These are phyloP conservation scores for Xanthorhoe designata DNA, from an alignment of 2,888 invertebrate species.

Conservation along the genomic window DNA sequence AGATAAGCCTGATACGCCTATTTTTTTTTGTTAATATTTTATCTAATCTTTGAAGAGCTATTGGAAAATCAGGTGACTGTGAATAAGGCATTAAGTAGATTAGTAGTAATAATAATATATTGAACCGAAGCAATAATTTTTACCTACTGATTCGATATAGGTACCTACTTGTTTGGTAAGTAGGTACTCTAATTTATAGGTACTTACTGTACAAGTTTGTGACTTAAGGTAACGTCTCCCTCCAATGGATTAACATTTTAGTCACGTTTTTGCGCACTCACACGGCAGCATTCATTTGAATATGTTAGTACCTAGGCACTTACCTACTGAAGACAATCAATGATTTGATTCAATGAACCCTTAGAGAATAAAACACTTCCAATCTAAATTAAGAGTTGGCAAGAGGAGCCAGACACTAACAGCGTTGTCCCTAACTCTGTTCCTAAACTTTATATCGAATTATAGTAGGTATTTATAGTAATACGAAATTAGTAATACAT, in stretches of 20 bases:
- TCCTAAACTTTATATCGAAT: background rate
- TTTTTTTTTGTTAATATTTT: slow-evolving; percentile 26
- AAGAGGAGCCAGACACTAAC: background rate
- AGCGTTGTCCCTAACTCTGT: background rate
- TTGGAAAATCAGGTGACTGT: slow-evolving; percentile 8
- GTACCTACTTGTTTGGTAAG: too few relatives aligned
- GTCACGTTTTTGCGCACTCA: background rate
- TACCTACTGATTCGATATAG: background rate
- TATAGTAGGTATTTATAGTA: too few relatives aligned
- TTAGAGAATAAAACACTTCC: slow-evolving; percentile 2
- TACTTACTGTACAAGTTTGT: background rate
- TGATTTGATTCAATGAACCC: slow-evolving; percentile 13
- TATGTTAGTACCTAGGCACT: too few relatives aligned
- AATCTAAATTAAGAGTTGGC: slow-evolving; percentile 9
- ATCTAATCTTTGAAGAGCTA: slow-evolving; percentile 28
- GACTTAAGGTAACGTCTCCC: background rate
- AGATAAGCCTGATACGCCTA: slow-evolving; percentile 31
- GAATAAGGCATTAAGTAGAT: background rate
- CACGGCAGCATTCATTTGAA: background rate
- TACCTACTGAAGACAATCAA: slow-evolving; percentile 1
- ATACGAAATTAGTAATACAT: too few relatives aligned
- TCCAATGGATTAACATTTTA: background rate
- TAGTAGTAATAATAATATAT: background rate
- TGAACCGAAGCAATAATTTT: background rate
- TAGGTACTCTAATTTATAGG: too few relatives aligned